These are phyloP conservation scores for Terrapene triunguis DNA, from an alignment of 2,113 vertebrate species.

Conservation along the genomic window DNA sequence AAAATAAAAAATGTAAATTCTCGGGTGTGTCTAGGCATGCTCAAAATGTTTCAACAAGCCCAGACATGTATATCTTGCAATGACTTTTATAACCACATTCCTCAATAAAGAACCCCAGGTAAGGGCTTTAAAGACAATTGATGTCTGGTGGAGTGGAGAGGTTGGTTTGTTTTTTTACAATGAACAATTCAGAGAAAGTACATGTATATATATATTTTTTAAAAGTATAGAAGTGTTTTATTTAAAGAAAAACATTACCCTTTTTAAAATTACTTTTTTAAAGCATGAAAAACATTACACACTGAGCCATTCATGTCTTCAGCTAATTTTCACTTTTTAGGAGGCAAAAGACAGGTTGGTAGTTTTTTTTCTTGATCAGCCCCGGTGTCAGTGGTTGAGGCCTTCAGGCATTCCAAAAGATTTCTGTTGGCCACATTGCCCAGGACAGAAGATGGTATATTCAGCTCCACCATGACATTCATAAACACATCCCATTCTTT, in stretches of 20 bases:
- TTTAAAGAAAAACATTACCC: neutral
- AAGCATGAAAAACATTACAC: neutral
- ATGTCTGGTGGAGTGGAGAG: neutral
- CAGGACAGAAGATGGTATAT: neutral
- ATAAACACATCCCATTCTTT: neutral
- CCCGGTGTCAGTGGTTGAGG: neutral
- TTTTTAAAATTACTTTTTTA: neutral
- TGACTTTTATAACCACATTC: neutral
- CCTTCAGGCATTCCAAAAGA: neutral
- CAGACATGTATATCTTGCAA: neutral
- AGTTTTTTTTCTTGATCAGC: neutral
- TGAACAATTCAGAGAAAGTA: neutral
- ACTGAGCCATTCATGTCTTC: neutral
- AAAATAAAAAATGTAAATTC: neutral
- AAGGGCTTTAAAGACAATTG: no score
- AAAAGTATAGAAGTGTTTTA: neutral
- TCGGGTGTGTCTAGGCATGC: neutral
- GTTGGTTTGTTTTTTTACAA: no score
- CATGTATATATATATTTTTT: neutral
- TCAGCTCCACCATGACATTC: neutral
- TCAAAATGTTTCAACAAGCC: neutral
- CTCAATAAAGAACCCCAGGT: neutral
- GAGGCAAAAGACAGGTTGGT: neutral
- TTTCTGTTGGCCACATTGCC: neutral
- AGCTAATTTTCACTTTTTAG: neutral